Base-by-base conservation (phyloP, 2,797 vertebrate species). In the Poeciliopsis presidionis region DNA sequence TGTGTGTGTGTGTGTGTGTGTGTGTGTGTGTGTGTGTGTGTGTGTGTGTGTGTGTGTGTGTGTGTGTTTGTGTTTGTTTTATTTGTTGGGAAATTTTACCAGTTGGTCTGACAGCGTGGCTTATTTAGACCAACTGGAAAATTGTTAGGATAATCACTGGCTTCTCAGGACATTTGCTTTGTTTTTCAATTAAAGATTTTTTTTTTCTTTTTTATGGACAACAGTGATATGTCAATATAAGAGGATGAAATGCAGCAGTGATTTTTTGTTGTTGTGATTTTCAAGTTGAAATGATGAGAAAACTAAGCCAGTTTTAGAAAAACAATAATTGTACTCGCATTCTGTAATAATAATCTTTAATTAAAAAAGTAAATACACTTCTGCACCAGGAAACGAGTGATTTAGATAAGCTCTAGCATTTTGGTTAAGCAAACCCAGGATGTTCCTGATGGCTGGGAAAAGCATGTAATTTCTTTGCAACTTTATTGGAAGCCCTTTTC, bases 91-190 rank as follows among this genome's bases (percentile, higher is more conserved):
- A 76, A 80, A 72, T 84, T 69, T 78, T 36, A 84, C 72, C 79
- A 88, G 90, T 86, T 88, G 86, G 80, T 79, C 47, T 43, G 70
- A 61, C 84, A 83, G 74, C 78, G 72, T 77, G 85, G 79, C 76
- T 90, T 84, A 90, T 85, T 90, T 67, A 39, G 55, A 59, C 79
- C 36, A 36, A 84, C 73, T 88, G 81, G 57, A 84, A 86, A 92
- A 84, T 88, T 82, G 86, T 77, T 76, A 59, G 78, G 87, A 85
- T 90, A 90, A 87, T 89, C 85, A 84, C 46, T 13, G 79, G 76
- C 55, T 88, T 91, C 88, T 85, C 25, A 82, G 77, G 76, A 86
- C 84, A 84, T 93, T 89, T 83, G 80, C 83, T 86, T 82, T 83
- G 79, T 74, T 86, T 77, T 89, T 84, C 86, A 84, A 61, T 86